phyloP scores from a whole-genome alignment of 2,888 invertebrate species.

The Arrhopalites spinosus region DNA sequence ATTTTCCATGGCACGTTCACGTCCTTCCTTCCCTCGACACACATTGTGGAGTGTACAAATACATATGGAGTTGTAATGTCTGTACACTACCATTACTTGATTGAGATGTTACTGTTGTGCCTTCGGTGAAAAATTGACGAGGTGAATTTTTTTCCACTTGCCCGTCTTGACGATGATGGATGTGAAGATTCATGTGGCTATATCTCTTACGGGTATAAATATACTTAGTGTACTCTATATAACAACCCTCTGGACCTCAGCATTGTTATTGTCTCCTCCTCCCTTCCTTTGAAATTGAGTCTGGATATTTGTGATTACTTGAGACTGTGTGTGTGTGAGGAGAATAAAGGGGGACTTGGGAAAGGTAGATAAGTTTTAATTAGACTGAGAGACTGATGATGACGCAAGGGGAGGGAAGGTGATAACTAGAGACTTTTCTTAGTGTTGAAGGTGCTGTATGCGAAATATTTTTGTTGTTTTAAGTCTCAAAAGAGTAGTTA shows the following conservation, averaged over 20 bases:
- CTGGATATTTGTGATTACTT: too few relatives aligned
- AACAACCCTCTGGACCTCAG: too few relatives aligned
- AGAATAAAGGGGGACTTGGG: conserved; percentile 3
- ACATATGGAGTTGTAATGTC: not conserved
- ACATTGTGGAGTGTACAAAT: not conserved
- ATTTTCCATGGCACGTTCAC: not conserved
- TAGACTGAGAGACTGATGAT: conserved; percentile 36
- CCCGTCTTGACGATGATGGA: not conserved
- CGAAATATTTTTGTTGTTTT: conserved; percentile 23
- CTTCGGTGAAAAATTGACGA: conserved; percentile 23
- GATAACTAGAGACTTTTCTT: conserved; percentile 3
- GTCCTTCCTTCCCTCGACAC: not conserved
- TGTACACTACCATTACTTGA: not conserved
- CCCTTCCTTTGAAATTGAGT: conserved; percentile 17
- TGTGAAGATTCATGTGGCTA: not conserved
- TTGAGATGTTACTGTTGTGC: conserved; percentile 21
- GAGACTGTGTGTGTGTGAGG: conserved; percentile 18
- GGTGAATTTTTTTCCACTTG: conserved; percentile 4
- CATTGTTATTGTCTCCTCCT: not conserved
- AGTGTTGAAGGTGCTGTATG: conserved; percentile 29
- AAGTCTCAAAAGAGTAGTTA: not conserved
- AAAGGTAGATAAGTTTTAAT: conserved; percentile 26
- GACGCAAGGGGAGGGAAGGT: conserved; percentile 21
- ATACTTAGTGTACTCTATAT: too few relatives aligned
- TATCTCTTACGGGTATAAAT: not conserved